phyloP scores from a whole-genome alignment of 2,888 invertebrate genomes.

The Nemotelus pantherinus region DNA sequence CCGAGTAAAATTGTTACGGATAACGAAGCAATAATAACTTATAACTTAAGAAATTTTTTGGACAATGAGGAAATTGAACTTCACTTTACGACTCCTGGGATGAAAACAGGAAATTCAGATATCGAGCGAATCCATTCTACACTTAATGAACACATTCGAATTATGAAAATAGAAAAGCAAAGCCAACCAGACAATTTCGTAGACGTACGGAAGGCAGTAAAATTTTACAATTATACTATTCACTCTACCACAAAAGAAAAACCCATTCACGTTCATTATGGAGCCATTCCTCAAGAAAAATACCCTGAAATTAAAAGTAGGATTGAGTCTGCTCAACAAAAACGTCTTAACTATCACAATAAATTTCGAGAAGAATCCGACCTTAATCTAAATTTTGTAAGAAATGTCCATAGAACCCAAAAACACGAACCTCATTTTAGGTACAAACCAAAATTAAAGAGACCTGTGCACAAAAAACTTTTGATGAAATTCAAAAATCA shows the following conservation, averaged over 20 bases:
- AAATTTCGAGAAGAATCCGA: conserved; percentile 1
- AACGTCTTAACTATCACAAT: not conserved
- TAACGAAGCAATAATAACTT: not conserved
- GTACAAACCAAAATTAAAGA: not conserved
- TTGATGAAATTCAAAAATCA: not conserved
- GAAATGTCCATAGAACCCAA: conserved; percentile 12
- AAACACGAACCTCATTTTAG: not conserved
- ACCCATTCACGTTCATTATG: conserved; percentile 1
- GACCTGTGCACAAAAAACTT: conserved; percentile 11
- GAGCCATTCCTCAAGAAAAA: not conserved
- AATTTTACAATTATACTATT: not conserved
- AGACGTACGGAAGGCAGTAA: not conserved
- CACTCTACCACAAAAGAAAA: not conserved
- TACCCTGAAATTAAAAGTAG: not conserved
- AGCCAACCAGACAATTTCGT: conserved; percentile 8
- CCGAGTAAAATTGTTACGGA: not conserved
- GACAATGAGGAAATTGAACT: not conserved
- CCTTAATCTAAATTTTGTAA: not conserved
- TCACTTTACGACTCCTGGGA: conserved; percentile 1
- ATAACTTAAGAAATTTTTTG: not conserved
- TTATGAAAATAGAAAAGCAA: not conserved
- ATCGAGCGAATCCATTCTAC: not conserved
- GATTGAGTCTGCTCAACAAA: not conserved
- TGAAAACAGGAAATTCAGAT: conserved; percentile 16
- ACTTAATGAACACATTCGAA: not conserved